Evolutionary conservation across 2,797 vertebrate genomes (phyloP), one percentile per base, ranked within the genome.

Genomic region (Artibeus jamaicensis): DNA sequence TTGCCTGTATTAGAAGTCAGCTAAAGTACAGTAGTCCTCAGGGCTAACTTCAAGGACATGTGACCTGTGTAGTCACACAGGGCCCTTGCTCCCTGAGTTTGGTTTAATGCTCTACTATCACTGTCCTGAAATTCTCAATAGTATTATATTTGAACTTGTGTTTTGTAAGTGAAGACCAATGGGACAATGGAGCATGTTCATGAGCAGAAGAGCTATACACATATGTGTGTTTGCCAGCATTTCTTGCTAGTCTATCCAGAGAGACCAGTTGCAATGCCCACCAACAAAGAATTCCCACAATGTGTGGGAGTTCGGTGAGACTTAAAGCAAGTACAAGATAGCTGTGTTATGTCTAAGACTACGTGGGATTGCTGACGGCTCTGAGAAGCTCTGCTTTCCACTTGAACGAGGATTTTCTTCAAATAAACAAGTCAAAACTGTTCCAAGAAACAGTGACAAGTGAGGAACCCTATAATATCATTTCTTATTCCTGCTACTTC

Each of bases 381-480:
- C 34, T 18, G 59, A 32, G 34, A 59, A 39, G 46, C 9, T 94
- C 85, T 93, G 87, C 21, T 77, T 83, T 84, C 81, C 78, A 84
- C 67, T 39, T 55, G 50, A 86, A 67, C 44, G 3, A 87, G 57
- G 78, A 84, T 10, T 65, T 83, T 92, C 62, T 85, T 76, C 44
- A 86, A 91, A 71, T 37, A 68, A 32, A 93, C 67, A 78, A 82
- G 39, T 24, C 48, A 92, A 53, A 37, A 70, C 26, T 59, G 37
- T 77, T 59, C 59, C 55, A 82, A 89, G 68, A 95, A 90, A 94
- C 62, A 86, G 26, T 34, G 79, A 93, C 10, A 83, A 73, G 70
- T 4, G 10, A 53, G 50, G 16, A 87, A 59, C 9, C 21, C 68
- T 42, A 53, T 46, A 21, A 44, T 37, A 55, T n/a, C 46, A 68